Percentiles rank a stretch among this genome's conserved stretches.
Conservation (phyloP, 2,797 vertebrate genomes). For the Scyliorhinus canicula region DNA sequence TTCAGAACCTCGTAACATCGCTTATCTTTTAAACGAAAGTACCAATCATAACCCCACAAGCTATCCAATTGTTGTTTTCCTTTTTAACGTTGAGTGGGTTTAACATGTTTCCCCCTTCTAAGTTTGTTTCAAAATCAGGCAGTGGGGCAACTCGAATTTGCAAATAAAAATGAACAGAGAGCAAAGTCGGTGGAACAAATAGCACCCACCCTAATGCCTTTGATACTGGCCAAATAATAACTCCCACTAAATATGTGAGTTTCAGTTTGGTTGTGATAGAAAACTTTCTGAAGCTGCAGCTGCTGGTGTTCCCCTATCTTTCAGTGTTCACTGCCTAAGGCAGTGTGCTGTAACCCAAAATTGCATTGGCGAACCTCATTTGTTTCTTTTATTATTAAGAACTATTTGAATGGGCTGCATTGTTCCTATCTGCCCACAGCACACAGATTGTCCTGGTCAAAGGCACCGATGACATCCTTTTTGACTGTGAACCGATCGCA, state of each 20-base stretch:
- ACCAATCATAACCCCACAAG: too few species aligned
- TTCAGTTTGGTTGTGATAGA: constrained; percentile 1
- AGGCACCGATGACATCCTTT: neutral
- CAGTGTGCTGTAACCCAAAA: neutral
- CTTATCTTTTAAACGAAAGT: neutral
- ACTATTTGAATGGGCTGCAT: neutral
- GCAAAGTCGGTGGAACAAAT: neutral
- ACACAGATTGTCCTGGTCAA: neutral
- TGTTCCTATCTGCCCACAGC: neutral
- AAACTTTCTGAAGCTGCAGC: neutral
- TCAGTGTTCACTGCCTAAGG: neutral
- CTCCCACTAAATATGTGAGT: neutral
- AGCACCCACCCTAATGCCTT: neutral
- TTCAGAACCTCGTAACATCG: neutral
- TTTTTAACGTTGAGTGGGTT: neutral
- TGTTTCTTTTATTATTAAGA: neutral
- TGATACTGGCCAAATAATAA: neutral
- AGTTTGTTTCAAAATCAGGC: neutral
- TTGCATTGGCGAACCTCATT: neutral
- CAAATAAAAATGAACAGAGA: neutral
- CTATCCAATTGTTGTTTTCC: neutral
- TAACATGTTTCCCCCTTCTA: neutral
- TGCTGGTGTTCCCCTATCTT: neutral
- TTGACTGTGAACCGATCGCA: neutral
- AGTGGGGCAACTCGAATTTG: neutral